Evolutionary conservation across 2,888 invertebrate species (phyloP).

Genomic region (Drosophila affinis): DNA sequence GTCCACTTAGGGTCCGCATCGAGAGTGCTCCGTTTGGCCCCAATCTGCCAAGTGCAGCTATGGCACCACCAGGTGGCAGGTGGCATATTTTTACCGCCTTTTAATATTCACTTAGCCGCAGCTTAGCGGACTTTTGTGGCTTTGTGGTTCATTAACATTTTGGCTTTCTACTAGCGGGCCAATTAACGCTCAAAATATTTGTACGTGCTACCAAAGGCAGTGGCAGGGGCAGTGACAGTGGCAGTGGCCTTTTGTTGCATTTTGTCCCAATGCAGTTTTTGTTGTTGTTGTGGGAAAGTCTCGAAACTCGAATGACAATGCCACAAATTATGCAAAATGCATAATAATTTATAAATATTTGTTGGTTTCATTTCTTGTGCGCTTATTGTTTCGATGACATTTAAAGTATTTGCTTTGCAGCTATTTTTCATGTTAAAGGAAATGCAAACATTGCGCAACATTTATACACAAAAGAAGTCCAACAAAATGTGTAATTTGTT

Average conservation of each 20-base stretch:
- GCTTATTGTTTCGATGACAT: constrained; percentile 43
- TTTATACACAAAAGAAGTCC: constrained; percentile 6
- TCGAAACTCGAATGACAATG: constrained; percentile 57
- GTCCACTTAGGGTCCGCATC: neutral
- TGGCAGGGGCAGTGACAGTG: constrained; percentile 3
- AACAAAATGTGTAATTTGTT: constrained; percentile 35
- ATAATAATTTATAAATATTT: constrained; percentile 54
- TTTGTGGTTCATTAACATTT: constrained; percentile 72
- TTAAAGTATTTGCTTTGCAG: constrained; percentile 39
- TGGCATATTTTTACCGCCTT: constrained; percentile 11
- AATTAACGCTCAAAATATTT: constrained; percentile 71
- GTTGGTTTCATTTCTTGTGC: constrained; percentile 17
- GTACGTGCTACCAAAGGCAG: constrained; percentile 58
- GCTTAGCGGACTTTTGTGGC: constrained; percentile 57
- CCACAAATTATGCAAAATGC: constrained; percentile 66
- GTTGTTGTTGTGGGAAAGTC: constrained; percentile 36
- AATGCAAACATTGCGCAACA: constrained; percentile 32
- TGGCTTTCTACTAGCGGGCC: constrained; percentile 63
- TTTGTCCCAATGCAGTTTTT: constrained; percentile 65
- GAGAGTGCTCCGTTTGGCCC: neutral
- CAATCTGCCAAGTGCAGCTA: constrained; percentile 15
- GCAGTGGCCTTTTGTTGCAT: constrained; percentile 45
- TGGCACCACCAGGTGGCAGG: neutral
- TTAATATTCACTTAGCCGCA: constrained; percentile 65
- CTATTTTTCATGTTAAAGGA: constrained; percentile 9